Percentiles rank a stretch among this genome's conserved stretches.
These are phyloP conservation scores for Ammospiza caudacuta DNA, from an alignment of 2,113 vertebrate genomes.

Conservation along the genomic window DNA sequence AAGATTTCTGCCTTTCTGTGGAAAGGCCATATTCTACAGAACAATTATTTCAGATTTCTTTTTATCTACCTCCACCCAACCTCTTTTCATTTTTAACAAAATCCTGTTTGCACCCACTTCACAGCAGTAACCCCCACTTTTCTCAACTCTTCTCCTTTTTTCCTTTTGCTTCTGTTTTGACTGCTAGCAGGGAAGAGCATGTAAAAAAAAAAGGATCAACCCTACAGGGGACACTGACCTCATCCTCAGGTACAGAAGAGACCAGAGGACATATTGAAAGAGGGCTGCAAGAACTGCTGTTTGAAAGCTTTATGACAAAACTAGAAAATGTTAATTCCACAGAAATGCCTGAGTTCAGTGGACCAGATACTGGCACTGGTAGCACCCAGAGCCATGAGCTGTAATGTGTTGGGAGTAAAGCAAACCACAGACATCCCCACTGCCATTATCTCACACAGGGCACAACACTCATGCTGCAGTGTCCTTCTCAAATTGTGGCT, in stretches of 20 bases:
- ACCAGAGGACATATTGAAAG: not conserved
- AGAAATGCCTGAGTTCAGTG: not conserved
- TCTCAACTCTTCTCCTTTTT: not conserved
- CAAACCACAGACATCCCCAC: not conserved
- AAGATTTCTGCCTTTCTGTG: slow-evolving; percentile 67
- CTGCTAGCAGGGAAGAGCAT: not conserved
- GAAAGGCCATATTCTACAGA: slow-evolving; percentile 72
- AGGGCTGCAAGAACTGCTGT: not conserved
- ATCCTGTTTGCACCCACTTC: slow-evolving; percentile 52
- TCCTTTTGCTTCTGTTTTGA: not conserved
- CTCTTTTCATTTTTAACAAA: slow-evolving; percentile 69
- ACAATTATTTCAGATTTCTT: slow-evolving; percentile 76
- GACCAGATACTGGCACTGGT: not conserved
- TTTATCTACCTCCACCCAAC: slow-evolving; percentile 72
- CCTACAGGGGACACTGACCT: not conserved
- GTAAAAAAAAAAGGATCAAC: not conserved
- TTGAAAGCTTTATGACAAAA: not conserved
- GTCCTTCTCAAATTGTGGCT: not conserved
- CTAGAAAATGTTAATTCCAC: not conserved
- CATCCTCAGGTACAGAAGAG: not conserved
- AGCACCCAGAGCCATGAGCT: not conserved
- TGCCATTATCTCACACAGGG: not conserved
- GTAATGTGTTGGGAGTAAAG: accelerated
- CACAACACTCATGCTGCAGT: not conserved
- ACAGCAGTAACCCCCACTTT: slow-evolving; percentile 41